Evolutionary conservation across 2,888 invertebrate species (phyloP), one percentile per base, ranked within the genome.

Genomic region (Drosophila melanosoma): DNA sequence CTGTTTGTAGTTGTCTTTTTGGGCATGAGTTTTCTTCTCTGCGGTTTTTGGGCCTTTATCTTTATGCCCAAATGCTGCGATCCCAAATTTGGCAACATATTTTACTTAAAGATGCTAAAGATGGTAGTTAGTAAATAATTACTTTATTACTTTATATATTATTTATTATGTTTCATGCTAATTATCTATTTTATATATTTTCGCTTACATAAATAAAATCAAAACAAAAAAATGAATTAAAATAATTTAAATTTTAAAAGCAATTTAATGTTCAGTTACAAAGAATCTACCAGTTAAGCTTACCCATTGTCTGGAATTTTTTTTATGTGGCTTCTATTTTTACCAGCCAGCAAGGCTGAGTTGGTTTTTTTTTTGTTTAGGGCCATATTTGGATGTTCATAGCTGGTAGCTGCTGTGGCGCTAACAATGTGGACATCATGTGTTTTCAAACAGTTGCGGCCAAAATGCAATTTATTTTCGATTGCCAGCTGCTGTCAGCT

Each of bases 381-480:
- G 56, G 42, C 57, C 58, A 38, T 48, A 53, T 57, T 54, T 56
- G 38, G 29, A 8, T 20, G 20, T 40, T 61, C 61, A 64, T 49
- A 64, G 64, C 57, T 64, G 71, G 61, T 33, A 60, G 63, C 56
- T 56, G 65, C 61, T 59, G 57, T 40, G 65, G 59, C 36, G 65
- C 79, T 61, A 69, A 81, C 73, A 78, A 77, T 78, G 53, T 69
- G 78, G 70, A 61, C 72, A 81, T 81, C 82, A 80, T 81, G 54
- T 82, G 78, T 78, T 71, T 80, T 71, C 29, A 87, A 80, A 63
- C 66, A 73, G 68, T 71, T 73, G 63, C 69, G 80, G 74, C 71
- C 52, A 38, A 89, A 84, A 79, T 84, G 79, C 69, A 83, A 84
- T 84, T 82, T 89, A 77, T 89, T 75, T 79, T 76, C 84, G 82